Evolutionary conservation across 1,140 invertebrate genomes (phyloP).

Genomic region (Helicoverpa armigera): DNA sequence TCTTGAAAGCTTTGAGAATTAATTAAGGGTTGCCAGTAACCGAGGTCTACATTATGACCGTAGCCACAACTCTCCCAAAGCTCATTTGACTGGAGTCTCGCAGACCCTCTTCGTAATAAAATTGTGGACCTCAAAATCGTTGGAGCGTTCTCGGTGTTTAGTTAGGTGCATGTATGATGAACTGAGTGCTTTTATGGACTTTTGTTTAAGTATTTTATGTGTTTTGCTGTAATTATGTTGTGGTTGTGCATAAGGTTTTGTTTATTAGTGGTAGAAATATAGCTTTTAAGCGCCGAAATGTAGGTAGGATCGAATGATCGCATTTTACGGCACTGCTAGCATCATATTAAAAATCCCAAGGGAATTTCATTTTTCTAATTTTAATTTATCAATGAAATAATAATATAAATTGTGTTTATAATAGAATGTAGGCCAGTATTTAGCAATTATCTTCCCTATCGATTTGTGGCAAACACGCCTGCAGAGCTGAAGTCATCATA

Average conservation of each 20-base stretch:
- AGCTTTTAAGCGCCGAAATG: no score
- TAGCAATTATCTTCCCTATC: no score
- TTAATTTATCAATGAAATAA: no score
- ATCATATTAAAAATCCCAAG: no score
- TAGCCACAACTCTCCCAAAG: slow-evolving; percentile 32
- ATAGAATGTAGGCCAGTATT: no score
- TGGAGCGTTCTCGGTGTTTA: slow-evolving; percentile 12
- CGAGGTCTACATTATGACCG: slow-evolving; percentile 47
- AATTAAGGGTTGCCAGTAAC: slow-evolving; percentile 47
- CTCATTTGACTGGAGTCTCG: slow-evolving; percentile 28
- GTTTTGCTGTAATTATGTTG: not conserved
- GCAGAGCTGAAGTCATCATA: no score
- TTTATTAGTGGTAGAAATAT: no score
- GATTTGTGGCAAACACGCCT: no score
- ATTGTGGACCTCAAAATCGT: slow-evolving; percentile 42
- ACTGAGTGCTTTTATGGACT: slow-evolving; percentile 8
- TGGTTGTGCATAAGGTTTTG: not conserved
- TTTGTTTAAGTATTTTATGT: not conserved
- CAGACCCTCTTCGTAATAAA: slow-evolving; percentile 43
- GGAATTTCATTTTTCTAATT: no score
- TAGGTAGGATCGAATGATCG: no score
- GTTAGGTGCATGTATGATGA: slow-evolving; percentile 26
- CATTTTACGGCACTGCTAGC: no score
- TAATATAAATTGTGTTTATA: no score
- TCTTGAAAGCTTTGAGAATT: slow-evolving; percentile 49